A percentile compares a stretch with the other conserved stretches of the same genome.
Conservation (phyloP, 2,113 vertebrate genomes). For the western clawed frog (Xenopus tropicalis) region DNA sequence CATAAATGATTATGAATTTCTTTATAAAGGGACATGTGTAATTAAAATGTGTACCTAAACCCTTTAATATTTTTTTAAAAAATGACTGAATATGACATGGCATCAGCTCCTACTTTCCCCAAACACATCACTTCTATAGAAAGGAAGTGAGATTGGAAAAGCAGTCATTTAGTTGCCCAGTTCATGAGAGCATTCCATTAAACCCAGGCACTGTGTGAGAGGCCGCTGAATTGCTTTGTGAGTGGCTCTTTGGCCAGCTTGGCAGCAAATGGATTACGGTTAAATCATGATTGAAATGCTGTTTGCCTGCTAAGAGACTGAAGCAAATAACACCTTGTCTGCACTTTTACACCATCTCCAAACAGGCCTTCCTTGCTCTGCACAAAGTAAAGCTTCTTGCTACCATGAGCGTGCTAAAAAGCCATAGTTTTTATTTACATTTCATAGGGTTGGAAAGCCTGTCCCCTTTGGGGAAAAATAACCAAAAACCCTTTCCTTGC, state of each 20-base stretch:
- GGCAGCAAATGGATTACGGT: not conserved
- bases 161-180: too few species aligned
- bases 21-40: too few species aligned
- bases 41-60: too few species aligned
- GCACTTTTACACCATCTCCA: not conserved
- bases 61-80: too few species aligned
- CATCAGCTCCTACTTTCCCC: too few species aligned
- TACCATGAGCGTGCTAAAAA: not conserved
- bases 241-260: not conserved
- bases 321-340: not conserved
- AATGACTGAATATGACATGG: too few species aligned
- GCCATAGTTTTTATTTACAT: not conserved
- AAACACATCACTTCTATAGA: too few species aligned
- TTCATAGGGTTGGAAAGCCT: not conserved
- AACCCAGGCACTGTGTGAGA: too few species aligned
- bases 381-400: not conserved
- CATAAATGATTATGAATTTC: too few species aligned
- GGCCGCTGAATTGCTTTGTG: too few species aligned
- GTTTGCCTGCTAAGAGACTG: not conserved
- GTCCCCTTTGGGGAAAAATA: not conserved
- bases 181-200: too few species aligned
- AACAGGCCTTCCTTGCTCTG: not conserved
- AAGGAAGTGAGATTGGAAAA: too few species aligned
- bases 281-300: not conserved
- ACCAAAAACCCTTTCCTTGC: not conserved